Conservation (phyloP, 2,888 invertebrate species). For the Xylota sylvarum region DNA sequence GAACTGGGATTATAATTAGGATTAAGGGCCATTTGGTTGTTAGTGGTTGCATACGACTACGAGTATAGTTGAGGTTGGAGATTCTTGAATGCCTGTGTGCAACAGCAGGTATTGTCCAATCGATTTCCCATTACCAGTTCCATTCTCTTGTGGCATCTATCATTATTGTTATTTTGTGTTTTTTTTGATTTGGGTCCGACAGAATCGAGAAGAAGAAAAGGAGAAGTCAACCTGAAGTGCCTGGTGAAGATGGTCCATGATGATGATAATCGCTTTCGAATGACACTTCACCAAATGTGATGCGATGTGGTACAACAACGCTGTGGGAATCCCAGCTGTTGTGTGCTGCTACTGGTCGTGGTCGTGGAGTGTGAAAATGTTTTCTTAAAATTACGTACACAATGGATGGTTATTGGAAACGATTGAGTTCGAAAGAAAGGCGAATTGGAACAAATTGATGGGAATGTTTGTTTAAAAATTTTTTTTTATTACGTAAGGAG, state of each 20-base stretch:
- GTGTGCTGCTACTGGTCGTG: slow-evolving; percentile 49
- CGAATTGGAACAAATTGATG: slow-evolving; percentile 61
- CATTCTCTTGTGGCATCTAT: slow-evolving; percentile 61
- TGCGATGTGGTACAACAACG: slow-evolving; percentile 54
- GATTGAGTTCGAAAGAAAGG: slow-evolving; percentile 1
- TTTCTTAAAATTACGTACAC: slow-evolving; percentile 72
- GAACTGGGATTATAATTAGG: slow-evolving; percentile 73
- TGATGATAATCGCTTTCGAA: slow-evolving; percentile 75
- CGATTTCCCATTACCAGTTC: slow-evolving; percentile 47
- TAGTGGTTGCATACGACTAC: slow-evolving; percentile 42
- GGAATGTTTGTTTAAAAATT: slow-evolving; percentile 60
- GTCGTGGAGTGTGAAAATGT: slow-evolving; percentile 53
- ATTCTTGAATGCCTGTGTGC: slow-evolving; percentile 17
- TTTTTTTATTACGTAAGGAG: slow-evolving; percentile 32
- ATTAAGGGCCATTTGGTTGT: slow-evolving; percentile 72
- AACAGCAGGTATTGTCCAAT: slow-evolving; percentile 76
- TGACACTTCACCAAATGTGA: slow-evolving; percentile 73
- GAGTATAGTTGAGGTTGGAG: not conserved
- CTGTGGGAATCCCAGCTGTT: slow-evolving; percentile 73
- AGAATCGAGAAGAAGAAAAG: slow-evolving; percentile 19
- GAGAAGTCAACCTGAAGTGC: slow-evolving; percentile 65
- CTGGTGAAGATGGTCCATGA: slow-evolving; percentile 65
- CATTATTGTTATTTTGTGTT: slow-evolving; percentile 28
- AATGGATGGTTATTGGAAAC: slow-evolving; percentile 57
- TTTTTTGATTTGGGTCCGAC: slow-evolving; percentile 72